These are phyloP conservation scores for Drosophila tsacasi DNA, from an alignment of 1,140 invertebrate genomes.

Conservation along the genomic window DNA sequence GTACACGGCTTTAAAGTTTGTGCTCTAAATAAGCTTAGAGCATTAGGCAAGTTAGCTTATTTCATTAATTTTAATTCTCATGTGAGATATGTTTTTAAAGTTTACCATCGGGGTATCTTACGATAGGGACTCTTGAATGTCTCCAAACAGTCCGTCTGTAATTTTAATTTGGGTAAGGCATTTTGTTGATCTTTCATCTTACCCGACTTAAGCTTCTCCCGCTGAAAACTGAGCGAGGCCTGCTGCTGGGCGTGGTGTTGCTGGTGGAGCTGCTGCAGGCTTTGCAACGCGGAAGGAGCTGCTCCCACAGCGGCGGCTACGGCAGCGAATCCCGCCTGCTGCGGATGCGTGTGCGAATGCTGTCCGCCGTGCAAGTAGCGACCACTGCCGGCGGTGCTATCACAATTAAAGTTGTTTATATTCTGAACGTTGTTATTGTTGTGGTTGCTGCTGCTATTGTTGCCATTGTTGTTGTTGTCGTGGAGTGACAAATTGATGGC, in stretches of 20 bases:
- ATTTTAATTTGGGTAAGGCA: not conserved
- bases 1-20: too few species aligned
- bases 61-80: not conserved
- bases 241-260: slow-evolving; percentile 84
- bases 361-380: slow-evolving; percentile 61
- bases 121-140: too few species aligned
- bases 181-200: slow-evolving; percentile 7
- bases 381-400: slow-evolving; percentile 61
- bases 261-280: slow-evolving; percentile 83
- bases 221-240: slow-evolving; percentile 71
- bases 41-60: not conserved
- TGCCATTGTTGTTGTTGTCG: slow-evolving; percentile 54
- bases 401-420: slow-evolving; percentile 84
- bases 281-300: slow-evolving; percentile 79
- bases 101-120: too few species aligned
- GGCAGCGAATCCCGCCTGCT: slow-evolving; percentile 63
- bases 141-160: not conserved
- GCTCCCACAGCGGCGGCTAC: slow-evolving; percentile 58
- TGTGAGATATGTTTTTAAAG: not conserved
- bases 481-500: slow-evolving; percentile 84
- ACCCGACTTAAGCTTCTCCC: slow-evolving; percentile 82
- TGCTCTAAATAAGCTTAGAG: not conserved
- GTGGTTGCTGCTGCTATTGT: slow-evolving; percentile 43
- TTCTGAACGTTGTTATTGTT: slow-evolving; percentile 51
- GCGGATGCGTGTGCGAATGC: slow-evolving; percentile 50